Conservation (phyloP, 2,888 invertebrate species). For the Abrostola tripartita region DNA sequence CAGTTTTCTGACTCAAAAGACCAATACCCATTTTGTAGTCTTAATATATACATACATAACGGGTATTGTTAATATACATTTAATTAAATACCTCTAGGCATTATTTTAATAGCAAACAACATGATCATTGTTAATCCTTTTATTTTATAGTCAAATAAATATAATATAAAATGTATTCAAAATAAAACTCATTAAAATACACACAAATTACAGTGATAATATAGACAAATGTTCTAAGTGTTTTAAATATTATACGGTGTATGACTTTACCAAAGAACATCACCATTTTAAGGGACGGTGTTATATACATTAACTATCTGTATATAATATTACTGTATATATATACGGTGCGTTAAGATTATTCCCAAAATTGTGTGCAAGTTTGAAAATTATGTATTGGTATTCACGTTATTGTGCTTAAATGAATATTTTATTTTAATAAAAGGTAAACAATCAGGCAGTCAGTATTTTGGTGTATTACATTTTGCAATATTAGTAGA, state of each 20-base stretch:
- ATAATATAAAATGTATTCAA: no score
- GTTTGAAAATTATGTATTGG: no score
- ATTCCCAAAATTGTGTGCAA: neutral
- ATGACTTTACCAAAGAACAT: conserved; percentile 30
- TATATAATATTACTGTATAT: conserved; percentile 28
- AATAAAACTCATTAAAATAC: no score
- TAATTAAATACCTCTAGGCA: neutral
- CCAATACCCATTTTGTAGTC: neutral
- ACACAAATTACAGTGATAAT: neutral
- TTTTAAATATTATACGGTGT: conserved; percentile 7
- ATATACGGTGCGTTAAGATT: conserved; percentile 10
- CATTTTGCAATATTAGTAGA: conserved; percentile 5
- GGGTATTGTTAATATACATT: neutral
- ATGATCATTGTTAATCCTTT: no score
- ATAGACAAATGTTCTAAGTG: neutral
- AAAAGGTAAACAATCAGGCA: no score
- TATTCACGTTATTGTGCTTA: no score
- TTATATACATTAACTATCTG: conserved; percentile 22
- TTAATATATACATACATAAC: no score
- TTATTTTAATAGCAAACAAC: neutral
- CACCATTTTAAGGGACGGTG: conserved; percentile 18
- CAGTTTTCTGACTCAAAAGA: neutral
- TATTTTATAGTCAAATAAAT: no score
- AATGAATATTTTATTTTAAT: no score
- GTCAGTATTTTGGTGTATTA: neutral